These are phyloP conservation scores for Tyrophagus putrescentiae DNA, from an alignment of 1,140 invertebrate genomes.

Conservation along the genomic window DNA sequence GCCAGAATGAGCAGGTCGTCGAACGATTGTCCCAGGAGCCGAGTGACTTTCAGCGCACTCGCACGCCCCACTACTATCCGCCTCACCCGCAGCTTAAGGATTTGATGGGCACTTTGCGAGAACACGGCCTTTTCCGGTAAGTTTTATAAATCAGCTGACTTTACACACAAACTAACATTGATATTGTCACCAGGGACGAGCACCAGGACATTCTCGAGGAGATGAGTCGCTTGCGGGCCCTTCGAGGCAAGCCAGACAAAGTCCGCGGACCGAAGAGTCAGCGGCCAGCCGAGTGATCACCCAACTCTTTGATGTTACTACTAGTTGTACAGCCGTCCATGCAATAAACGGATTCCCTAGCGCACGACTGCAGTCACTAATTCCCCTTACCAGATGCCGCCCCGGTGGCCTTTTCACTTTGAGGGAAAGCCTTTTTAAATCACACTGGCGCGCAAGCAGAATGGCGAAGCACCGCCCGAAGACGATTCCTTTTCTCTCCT, in stretches of 20 bases:
- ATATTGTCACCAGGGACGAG: conserved; percentile 49
- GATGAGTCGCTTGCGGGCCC: conserved; percentile 53
- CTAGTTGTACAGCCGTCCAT: no score
- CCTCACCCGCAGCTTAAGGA: conserved; percentile 54
- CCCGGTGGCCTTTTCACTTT: no score
- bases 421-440: no score
- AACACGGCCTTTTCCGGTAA: conserved; percentile 28
- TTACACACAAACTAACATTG: not conserved
- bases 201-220: conserved; percentile 83
- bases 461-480: no score
- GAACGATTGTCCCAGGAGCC: not conserved
- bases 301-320: no score
- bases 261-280: not conserved
- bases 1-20: not conserved
- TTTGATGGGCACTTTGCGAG: conserved; percentile 33
- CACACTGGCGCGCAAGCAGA: no score
- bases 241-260: conserved; percentile 51
- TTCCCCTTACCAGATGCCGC: no score
- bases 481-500: no score
- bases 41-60: conserved; percentile 10
- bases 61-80: conserved; percentile 57
- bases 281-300: no score
- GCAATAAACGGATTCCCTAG: no score
- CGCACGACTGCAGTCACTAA: no score
- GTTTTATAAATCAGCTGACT: not conserved